These are phyloP conservation scores for Pharmacophagus antenor DNA, from an alignment of 2,888 invertebrate species.

Conservation along the genomic window DNA sequence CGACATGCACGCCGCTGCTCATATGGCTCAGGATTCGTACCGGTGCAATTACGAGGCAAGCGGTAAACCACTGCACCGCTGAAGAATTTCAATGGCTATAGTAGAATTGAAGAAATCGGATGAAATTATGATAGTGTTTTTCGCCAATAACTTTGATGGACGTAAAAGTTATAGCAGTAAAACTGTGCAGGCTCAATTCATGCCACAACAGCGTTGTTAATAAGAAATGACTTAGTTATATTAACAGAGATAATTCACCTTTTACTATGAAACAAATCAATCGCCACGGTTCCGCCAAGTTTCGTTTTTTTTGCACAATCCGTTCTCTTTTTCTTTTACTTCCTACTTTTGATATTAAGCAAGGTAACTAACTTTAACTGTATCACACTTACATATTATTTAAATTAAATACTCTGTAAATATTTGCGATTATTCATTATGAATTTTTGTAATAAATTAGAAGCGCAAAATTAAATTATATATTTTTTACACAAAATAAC, in stretches of 20 bases:
- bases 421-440: background rate
- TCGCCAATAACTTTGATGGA: no score
- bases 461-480: background rate
- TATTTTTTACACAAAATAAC: no score
- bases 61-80: no score
- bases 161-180: slow-evolving; percentile 19
- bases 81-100: no score
- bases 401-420: background rate
- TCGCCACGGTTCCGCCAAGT: slow-evolving; percentile 21
- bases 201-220: slow-evolving; percentile 10
- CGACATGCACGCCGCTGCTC: no score
- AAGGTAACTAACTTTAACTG: background rate
- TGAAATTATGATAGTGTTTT: no score
- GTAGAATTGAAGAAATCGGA: no score
- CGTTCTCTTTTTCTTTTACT: slow-evolving; percentile 25
- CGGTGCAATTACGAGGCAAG: no score
- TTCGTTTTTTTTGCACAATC: slow-evolving; percentile 22
- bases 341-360: slow-evolving; percentile 10
- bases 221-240: slow-evolving; percentile 11
- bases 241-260: slow-evolving; percentile 23
- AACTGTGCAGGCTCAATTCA: slow-evolving; percentile 9
- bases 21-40: no score
- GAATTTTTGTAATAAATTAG: background rate
- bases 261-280: slow-evolving; percentile 25
- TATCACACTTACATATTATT: background rate